These are phyloP conservation scores for Spinibarbus caldwelli DNA, from an alignment of 2,797 vertebrate genomes.

Conservation along the genomic window DNA sequence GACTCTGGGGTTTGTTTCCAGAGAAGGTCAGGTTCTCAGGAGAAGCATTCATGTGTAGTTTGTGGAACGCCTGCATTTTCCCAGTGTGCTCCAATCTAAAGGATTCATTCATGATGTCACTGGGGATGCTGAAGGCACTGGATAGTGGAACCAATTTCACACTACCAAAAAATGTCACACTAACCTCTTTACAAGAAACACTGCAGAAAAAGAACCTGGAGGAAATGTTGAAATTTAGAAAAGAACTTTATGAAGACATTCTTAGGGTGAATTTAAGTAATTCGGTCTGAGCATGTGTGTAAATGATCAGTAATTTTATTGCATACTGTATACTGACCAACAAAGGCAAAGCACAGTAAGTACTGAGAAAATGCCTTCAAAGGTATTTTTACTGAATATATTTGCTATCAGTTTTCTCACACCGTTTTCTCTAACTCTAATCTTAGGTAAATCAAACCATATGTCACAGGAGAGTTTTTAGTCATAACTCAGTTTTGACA, in stretches of 20 bases:
- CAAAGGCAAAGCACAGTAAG: too few relatives aligned
- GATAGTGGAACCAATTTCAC: conserved; percentile 63
- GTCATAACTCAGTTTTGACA: too few relatives aligned
- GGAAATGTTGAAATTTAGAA: conserved; percentile 88
- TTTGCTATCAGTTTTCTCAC: neutral
- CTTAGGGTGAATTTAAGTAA: conserved; percentile 57
- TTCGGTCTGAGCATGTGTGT: neutral
- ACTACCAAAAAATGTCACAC: conserved; percentile 64
- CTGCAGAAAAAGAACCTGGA: conserved; percentile 84
- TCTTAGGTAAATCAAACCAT: neutral
- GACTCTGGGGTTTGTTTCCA: conserved; percentile 77
- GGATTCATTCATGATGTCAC: conserved; percentile 76
- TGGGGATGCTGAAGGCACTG: conserved; percentile 83
- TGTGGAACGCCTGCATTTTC: conserved; percentile 91
- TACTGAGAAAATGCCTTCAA: neutral
- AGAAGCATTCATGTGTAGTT: conserved; percentile 66
- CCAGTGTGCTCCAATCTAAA: conserved; percentile 79
- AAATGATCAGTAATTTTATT: neutral
- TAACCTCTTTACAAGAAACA: conserved; percentile 88
- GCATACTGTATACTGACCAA: too few relatives aligned
- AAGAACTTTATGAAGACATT: conserved; percentile 82
- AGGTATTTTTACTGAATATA: neutral
- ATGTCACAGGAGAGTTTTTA: neutral
- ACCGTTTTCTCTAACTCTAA: neutral
- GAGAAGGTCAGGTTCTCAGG: conserved; percentile 82